Evolutionary conservation across 2,113 vertebrate species (phyloP).

Genomic region (Talpa occidentalis): DNA sequence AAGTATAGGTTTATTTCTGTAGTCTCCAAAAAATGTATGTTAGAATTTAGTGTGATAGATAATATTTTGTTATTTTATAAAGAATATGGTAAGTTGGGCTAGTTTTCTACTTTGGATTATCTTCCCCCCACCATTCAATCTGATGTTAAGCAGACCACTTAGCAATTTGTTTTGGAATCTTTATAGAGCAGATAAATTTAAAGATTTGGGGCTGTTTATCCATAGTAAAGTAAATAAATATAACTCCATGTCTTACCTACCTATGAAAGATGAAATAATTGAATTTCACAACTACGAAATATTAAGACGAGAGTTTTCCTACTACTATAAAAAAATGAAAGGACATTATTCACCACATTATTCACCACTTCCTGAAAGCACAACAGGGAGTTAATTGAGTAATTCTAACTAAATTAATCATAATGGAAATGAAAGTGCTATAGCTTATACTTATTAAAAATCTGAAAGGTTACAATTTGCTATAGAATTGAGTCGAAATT

Average conservation of each 20-base stretch:
- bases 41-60: too few relatives aligned
- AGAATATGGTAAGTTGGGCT: not conserved
- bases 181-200: not conserved
- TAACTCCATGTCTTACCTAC: not conserved
- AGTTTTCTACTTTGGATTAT: not conserved
- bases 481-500: not conserved
- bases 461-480: not conserved
- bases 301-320: not conserved
- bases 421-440: not conserved
- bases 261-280: not conserved
- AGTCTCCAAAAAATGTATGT: too few relatives aligned
- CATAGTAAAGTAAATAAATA: not conserved
- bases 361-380: not conserved
- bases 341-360: not conserved
- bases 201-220: not conserved
- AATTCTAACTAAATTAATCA: not conserved
- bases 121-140: not conserved
- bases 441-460: constrained; percentile 14
- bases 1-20: too few relatives aligned
- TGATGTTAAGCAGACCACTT: not conserved
- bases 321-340: not conserved
- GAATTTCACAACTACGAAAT: not conserved
- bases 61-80: not conserved
- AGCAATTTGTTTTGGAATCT: not conserved
- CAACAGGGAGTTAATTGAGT: not conserved